Percentiles rank a stretch among this genome's conserved stretches.
These are phyloP conservation scores for Andrena flavipes DNA, from an alignment of 2,888 invertebrate genomes.

Conservation along the genomic window DNA sequence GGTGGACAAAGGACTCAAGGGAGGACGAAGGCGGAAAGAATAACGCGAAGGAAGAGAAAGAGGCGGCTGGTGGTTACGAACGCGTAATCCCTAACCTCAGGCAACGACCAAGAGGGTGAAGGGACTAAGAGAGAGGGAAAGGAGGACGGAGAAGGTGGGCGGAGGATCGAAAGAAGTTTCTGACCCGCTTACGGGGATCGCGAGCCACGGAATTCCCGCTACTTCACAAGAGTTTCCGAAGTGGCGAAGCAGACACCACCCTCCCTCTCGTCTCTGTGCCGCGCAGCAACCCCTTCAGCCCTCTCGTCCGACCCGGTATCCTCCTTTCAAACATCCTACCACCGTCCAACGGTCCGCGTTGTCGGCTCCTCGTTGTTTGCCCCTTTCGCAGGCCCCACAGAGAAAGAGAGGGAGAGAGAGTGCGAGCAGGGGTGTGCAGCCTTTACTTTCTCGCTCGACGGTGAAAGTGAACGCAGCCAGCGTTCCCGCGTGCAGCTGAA, in stretches of 20 bases:
- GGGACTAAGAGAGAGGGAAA: slow-evolving; percentile 44
- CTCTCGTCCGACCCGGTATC: slow-evolving; percentile 64
- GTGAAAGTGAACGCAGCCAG: slow-evolving; percentile 74
- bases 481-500: slow-evolving; percentile 62
- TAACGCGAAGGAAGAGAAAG: slow-evolving; percentile 54
- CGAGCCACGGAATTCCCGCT: slow-evolving; percentile 79
- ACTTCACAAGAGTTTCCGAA: slow-evolving; percentile 82
- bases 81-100: slow-evolving; percentile 81
- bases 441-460: slow-evolving; percentile 72
- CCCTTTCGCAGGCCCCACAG: slow-evolving; percentile 67
- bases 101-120: slow-evolving; percentile 70
- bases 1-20: slow-evolving; percentile 1
- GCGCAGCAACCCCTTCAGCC: slow-evolving; percentile 57
- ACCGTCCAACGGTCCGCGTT: slow-evolving; percentile 59
- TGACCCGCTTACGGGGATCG: slow-evolving; percentile 83
- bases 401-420: slow-evolving; percentile 12
- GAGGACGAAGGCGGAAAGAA: slow-evolving; percentile 39
- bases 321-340: slow-evolving; percentile 73
- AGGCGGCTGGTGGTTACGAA: slow-evolving; percentile 65
- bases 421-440: slow-evolving; percentile 51
- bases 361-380: slow-evolving; percentile 74
- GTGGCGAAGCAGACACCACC: slow-evolving; percentile 78
- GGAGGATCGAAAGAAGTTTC: slow-evolving; percentile 84
- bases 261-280: slow-evolving; percentile 55
- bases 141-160: slow-evolving; percentile 60